These are phyloP conservation scores for Chionoecetes opilio DNA, from an alignment of 1,140 invertebrate species.

Conservation along the genomic window DNA sequence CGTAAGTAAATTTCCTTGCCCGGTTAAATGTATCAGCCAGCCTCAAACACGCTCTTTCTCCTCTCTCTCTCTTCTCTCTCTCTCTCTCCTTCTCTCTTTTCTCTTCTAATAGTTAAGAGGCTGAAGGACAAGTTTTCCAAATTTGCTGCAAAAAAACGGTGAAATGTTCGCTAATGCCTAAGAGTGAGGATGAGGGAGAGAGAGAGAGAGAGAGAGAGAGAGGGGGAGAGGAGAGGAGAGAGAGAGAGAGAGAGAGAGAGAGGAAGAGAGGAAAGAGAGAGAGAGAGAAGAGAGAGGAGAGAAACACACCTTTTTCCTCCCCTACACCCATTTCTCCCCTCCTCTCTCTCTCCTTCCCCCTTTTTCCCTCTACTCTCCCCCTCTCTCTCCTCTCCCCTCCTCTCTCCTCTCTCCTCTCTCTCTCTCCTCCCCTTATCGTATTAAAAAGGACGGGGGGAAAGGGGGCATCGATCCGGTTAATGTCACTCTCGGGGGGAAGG, in stretches of 20 bases:
- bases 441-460: neutral
- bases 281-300: neutral
- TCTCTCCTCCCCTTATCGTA: neutral
- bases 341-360: no score
- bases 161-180: neutral
- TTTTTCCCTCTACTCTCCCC: no score
- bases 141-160: neutral
- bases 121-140: neutral
- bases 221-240: neutral
- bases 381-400: neutral
- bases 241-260: conserved; percentile 15
- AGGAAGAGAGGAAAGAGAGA: neutral
- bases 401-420: neutral
- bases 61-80: neutral
- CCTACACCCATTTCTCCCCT: no score
- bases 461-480: neutral
- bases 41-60: neutral
- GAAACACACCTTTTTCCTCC: neutral
- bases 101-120: neutral
- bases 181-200: neutral
- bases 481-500: neutral
- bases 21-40: neutral
- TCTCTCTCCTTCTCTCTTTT: neutral
- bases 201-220: neutral
- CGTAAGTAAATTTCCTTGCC: no score